Evolutionary conservation across 2,797 vertebrate species (phyloP), one percentile per base, ranked within the genome.

Genomic region (Eurystomus glaucurus): DNA sequence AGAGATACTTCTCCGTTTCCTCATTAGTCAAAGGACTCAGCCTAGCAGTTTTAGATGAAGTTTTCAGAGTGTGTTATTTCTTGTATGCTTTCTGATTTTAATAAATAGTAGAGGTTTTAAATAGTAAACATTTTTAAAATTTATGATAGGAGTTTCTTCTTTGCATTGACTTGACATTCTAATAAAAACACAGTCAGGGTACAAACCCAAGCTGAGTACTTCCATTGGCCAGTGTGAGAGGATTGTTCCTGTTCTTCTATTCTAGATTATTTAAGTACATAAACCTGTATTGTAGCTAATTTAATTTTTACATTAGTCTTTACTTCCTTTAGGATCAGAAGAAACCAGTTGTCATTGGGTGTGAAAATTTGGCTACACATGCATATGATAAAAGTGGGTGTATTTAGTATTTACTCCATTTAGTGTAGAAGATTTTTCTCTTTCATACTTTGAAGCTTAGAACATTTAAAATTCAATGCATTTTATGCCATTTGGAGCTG

Each of bases 41-140:
- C 79, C 58, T 31, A 82, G 62, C 82, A 93, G n/a, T 78, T 95
- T 85, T 70, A 94, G 76, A 80, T 77, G 35, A 79, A 93, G 54
- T 90, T 93, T 96, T 95, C 52, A 65, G 78, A 46, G 46, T 86
- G 9, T 94, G 91, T 11, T 35, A 58, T 89, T 80, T 86, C 29
- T 78, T 91, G 15, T 51, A 80, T 91, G 21, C 31, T 70, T 97
- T 79, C 83, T 79, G 35, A 50, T 96, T 96, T 90, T 95, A 88
- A 95, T 87, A 94, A 95, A 95, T n/a, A 48, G 41, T 4, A 17
- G 45, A 76, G 39, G 26, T 92, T 92, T 93, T 90, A 84, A 93
- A 72, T 79, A 89, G 60, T 11, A 75, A 83, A 79, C 23, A 5
- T 5, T 28, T 46, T 75, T 28, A 2, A 76, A 48, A 37, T 54